Evolutionary conservation across 2,888 invertebrate species (phyloP).

Genomic region (Thecocarcelia acutangulata): DNA sequence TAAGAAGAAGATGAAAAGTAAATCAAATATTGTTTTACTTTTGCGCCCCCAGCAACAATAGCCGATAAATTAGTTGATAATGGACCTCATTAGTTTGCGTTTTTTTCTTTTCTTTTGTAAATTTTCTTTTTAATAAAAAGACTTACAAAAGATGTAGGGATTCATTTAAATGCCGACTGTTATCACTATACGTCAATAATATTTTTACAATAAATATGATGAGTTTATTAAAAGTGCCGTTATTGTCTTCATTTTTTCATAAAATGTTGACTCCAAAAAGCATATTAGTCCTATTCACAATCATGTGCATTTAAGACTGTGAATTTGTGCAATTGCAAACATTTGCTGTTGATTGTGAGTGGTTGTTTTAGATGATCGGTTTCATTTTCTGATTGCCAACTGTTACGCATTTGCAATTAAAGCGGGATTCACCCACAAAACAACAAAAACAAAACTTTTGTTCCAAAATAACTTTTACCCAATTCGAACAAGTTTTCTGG

Average conservation of each 20-base stretch:
- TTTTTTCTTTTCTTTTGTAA: slow-evolving; percentile 71
- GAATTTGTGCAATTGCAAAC: too few species aligned
- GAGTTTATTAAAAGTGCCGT: slow-evolving; percentile 5
- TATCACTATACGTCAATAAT: background rate
- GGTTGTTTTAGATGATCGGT: too few species aligned
- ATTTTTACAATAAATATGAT: slow-evolving; percentile 4
- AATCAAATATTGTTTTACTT: slow-evolving; percentile 47
- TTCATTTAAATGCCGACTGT: background rate
- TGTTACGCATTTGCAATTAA: too few species aligned
- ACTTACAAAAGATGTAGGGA: slow-evolving; percentile 36
- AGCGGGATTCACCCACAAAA: too few species aligned
- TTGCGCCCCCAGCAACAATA: slow-evolving; percentile 71
- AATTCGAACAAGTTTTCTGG: too few species aligned
- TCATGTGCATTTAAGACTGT: too few species aligned
- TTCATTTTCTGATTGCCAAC: too few species aligned
- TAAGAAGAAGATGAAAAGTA: slow-evolving; percentile 36
- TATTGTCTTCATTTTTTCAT: background rate
- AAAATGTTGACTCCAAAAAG: too few species aligned
- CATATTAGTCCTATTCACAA: too few species aligned
- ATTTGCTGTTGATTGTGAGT: too few species aligned
- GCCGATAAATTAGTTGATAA: slow-evolving; percentile 78
- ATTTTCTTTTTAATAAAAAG: slow-evolving; percentile 71
- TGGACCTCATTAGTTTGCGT: slow-evolving; percentile 76
- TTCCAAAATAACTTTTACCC: too few species aligned
- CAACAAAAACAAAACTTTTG: too few species aligned